Base-by-base conservation (phyloP, 2,797 vertebrate genomes). In the Myotis pilosus region DNA sequence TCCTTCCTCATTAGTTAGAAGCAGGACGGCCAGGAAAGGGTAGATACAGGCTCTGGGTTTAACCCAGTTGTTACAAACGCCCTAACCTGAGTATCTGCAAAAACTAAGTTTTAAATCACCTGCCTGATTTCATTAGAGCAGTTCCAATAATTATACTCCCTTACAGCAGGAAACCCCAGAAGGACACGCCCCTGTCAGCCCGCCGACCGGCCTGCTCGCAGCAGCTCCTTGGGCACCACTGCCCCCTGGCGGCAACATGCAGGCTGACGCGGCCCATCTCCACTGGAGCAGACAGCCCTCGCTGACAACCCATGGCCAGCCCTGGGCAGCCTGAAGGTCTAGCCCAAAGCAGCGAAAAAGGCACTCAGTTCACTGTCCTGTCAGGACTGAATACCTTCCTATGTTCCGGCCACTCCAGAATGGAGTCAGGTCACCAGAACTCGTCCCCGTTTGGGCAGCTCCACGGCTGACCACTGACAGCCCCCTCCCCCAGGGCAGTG, bases 241-340 rank as follows among this genome's bases (percentile, higher is more conserved):
- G 95, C 96, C 97, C 92, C 88, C 97, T 97, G 68, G 92, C 22
- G 96, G 95, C 22, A 0, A 55, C 4, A 0, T 1, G 3, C 19
- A 36, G 15, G 55, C n/a, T 8, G 1, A n/a, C 22, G 28, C 47
- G 12, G 47, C 23, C 78, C 82, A 25, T 6, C 55, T 41, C 64
- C 41, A 1, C 20, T 3, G 36, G 36, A 9, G 55, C 55, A 28
- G 41, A 10, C 38, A 22, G 66, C 13, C 74, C 10, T 4, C 0
- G 2, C 49, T 16, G 64, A 49, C 62, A 13, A 33, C 0, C 23
- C 23, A 22, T 2, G 28, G 15, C 55, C 72, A 38, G 23, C 20
- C 22, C 74, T n/a, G 13, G 6, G 72, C 15, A 8, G 5, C 12
- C 38, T 10, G 4, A 8, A 71, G 17, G 49, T 1, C 38, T 38